These are phyloP conservation scores for Mnemiopsis leidyi DNA, from an alignment of 37 sponge, comb jelly and placozoan species.

Conservation along the genomic window DNA sequence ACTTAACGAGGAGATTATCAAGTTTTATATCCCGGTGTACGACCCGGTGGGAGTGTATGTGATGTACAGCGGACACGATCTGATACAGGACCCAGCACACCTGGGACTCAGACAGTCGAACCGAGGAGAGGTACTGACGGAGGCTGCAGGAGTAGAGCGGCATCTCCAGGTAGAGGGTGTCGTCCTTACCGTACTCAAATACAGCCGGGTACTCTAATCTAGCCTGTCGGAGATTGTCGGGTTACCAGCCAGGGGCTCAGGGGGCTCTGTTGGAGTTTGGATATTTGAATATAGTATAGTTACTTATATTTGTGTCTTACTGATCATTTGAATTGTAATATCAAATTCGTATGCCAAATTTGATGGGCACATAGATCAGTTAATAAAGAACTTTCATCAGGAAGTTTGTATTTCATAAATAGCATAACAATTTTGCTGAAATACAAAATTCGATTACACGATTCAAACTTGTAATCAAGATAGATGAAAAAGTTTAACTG, in stretches of 20 bases:
- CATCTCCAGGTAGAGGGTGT: slow-evolving; percentile 55
- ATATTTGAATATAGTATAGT: no score
- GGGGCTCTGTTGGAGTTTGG: no score
- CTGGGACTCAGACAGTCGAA: background rate
- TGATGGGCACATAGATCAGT: no score
- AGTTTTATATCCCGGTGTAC: slow-evolving; percentile 61
- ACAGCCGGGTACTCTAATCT: slow-evolving; percentile 27
- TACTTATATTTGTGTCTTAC: no score
- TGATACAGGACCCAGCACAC: slow-evolving; percentile 2
- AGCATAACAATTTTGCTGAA: no score
- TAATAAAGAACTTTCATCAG: no score
- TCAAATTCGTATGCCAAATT: no score
- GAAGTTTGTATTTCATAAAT: no score
- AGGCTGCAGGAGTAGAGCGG: slow-evolving; percentile 21
- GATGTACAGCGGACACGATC: slow-evolving; percentile 19
- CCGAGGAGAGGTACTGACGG: background rate
- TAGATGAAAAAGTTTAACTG: background rate
- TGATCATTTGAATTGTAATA: no score
- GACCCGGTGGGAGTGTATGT: background rate
- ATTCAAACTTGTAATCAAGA: background rate
- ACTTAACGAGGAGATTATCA: slow-evolving; percentile 21
- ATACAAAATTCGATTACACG: no score
- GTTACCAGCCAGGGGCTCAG: no score
- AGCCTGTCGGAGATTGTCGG: no score
- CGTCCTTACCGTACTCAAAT: slow-evolving; percentile 3